Conservation (phyloP, 2,113 vertebrate species). For the Dromas ardeola region DNA sequence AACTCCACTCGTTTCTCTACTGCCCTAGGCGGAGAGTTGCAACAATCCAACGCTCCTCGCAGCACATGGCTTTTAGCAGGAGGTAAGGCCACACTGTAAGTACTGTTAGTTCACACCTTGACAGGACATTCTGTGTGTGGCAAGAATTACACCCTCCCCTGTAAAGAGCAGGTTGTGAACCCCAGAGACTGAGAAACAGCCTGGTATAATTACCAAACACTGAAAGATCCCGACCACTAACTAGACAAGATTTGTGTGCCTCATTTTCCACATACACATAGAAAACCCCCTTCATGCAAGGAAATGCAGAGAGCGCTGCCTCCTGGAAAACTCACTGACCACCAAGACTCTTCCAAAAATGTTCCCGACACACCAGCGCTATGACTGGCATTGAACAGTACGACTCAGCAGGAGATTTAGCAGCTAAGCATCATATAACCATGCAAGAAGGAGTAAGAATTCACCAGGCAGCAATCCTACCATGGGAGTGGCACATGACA, state of each 20-base stretch:
- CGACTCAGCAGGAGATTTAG: not conserved
- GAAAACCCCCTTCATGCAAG: not conserved
- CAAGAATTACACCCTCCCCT: not conserved
- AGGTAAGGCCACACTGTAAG: not conserved
- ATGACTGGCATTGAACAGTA: not conserved
- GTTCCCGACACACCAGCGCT: rapidly evolving
- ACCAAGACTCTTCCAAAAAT: not conserved
- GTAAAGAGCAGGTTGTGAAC: not conserved
- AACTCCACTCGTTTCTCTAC: not conserved
- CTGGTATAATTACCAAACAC: not conserved
- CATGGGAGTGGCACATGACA: not conserved
- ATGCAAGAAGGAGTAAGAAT: not conserved
- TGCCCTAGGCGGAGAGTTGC: rapidly evolving
- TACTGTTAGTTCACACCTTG: not conserved
- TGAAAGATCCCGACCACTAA: not conserved
- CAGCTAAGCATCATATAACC: not conserved
- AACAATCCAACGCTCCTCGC: rapidly evolving
- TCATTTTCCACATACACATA: rapidly evolving
- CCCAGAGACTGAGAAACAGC: not conserved
- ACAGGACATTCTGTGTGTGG: not conserved
- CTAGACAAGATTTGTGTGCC: not conserved
- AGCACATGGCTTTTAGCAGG: not conserved
- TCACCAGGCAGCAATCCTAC: not conserved
- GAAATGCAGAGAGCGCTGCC: not conserved
- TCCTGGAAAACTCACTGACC: not conserved